A percentile compares a stretch with the other conserved stretches of the same genome.
These are phyloP conservation scores for Rhamnusium bicolor DNA, from an alignment of 2,888 invertebrate species.

Conservation along the genomic window DNA sequence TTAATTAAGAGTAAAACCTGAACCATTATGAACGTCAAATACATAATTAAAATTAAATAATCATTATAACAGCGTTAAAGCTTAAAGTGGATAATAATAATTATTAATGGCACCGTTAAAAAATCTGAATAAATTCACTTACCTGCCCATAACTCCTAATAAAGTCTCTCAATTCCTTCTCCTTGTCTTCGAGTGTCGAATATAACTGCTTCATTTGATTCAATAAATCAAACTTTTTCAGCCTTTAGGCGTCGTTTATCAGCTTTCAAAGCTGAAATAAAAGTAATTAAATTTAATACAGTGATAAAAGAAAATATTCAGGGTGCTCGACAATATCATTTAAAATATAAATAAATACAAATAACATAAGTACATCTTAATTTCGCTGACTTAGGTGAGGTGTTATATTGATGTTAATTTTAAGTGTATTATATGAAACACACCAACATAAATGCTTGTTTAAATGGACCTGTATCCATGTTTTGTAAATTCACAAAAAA, in stretches of 20 bases:
- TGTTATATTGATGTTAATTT: too few relatives aligned
- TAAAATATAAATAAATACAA: too few relatives aligned
- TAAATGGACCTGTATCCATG: too few relatives aligned
- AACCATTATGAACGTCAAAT: background rate
- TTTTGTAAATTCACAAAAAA: too few relatives aligned
- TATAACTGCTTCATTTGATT: conserved; percentile 97
- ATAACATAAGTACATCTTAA: too few relatives aligned
- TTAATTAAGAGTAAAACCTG: background rate
- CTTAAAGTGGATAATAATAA: background rate
- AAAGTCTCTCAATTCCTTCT: conserved; percentile 93
- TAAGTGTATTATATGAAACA: too few relatives aligned
- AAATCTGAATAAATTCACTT: conserved; percentile 58
- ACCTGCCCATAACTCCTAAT: conserved; percentile 95
- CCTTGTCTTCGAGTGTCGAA: conserved; percentile 94
- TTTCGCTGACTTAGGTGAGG: too few relatives aligned
- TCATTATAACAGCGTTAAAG: background rate
- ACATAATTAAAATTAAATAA: background rate
- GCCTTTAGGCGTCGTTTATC: conserved; percentile 93
- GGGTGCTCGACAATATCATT: too few relatives aligned
- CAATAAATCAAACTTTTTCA: conserved; percentile 93
- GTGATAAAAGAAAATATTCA: background rate
- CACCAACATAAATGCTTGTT: too few relatives aligned
- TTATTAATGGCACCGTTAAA: background rate
- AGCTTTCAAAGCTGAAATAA: conserved; percentile 81
- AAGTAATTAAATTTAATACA: background rate